These are phyloP conservation scores for Thysanoteuthis rhombus DNA, from an alignment of 2,888 invertebrate genomes.

Conservation along the genomic window DNA sequence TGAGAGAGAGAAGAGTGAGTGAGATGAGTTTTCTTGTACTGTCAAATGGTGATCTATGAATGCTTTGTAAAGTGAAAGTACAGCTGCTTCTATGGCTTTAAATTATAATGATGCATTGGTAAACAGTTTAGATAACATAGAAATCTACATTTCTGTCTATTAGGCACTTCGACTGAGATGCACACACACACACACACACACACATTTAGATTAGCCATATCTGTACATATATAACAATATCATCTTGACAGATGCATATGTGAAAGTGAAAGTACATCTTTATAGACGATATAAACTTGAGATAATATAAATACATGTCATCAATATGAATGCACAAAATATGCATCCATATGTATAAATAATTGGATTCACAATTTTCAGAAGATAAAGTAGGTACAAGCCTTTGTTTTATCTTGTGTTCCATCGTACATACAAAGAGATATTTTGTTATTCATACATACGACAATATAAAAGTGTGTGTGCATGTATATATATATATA, in stretches of 20 bases:
- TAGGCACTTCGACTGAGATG: too few relatives aligned
- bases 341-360: neutral
- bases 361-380: too few relatives aligned
- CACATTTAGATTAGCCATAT: too few relatives aligned
- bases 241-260: neutral
- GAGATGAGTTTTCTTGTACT: neutral
- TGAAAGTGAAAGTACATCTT: neutral
- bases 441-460: too few relatives aligned
- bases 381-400: too few relatives aligned
- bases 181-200: too few relatives aligned
- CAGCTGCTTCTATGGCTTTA: neutral
- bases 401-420: too few relatives aligned
- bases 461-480: too few relatives aligned
- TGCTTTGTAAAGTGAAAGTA: neutral
- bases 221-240: too few relatives aligned
- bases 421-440: too few relatives aligned
- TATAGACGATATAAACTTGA: neutral
- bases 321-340: neutral
- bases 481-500: too few relatives aligned
- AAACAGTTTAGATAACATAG: neutral
- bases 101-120: neutral
- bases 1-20: too few relatives aligned
- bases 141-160: neutral
- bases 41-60: neutral
- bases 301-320: neutral